A percentile compares a stretch with the other conserved stretches of the same genome.
phyloP scores from a whole-genome alignment of 2,797 vertebrate genomes.

The Synanceia verrucosa region DNA sequence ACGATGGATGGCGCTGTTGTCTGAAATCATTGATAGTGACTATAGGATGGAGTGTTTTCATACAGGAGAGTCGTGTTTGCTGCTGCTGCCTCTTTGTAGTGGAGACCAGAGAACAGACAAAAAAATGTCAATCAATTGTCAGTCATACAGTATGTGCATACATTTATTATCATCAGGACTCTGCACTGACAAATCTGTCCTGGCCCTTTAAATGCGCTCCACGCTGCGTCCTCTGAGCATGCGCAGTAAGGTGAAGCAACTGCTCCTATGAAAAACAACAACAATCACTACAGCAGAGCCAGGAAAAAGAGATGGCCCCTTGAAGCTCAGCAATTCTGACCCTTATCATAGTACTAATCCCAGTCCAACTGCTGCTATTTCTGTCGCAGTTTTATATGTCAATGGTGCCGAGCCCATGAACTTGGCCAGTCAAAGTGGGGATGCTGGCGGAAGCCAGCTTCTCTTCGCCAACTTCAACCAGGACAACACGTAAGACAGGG shows the following conservation, averaged over 20 bases:
- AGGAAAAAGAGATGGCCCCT: conserved; percentile 54
- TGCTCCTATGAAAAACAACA: conserved; percentile 80
- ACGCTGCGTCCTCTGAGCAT: conserved; percentile 59
- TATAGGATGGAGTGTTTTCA: background rate
- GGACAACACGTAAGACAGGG: conserved; percentile 95
- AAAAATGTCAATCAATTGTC: accelerated
- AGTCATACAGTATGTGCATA: accelerated
- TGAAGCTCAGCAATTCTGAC: conserved; percentile 44
- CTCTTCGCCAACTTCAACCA: conserved; percentile 99
- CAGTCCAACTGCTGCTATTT: conserved; percentile 49
- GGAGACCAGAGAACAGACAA: background rate
- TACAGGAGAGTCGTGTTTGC: background rate
- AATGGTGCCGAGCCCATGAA: conserved; percentile 90
- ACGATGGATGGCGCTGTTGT: conserved; percentile 32
- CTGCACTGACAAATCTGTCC: background rate
- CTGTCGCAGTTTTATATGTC: conserved; percentile 51
- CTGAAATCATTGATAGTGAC: background rate
- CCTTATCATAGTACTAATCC: conserved; percentile 8
- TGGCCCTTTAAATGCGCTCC: conserved; percentile 72
- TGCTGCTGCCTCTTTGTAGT: background rate
- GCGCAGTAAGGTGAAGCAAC: conserved; percentile 62
- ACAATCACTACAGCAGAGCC: conserved; percentile 71
- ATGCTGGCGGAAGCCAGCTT: conserved; percentile 94
- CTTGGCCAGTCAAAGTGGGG: conserved; percentile 95
- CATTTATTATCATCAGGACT: accelerated